Evolutionary conservation across 2,797 vertebrate genomes (phyloP), one percentile per base, ranked within the genome.

Genomic region (Masticophis lateralis): DNA sequence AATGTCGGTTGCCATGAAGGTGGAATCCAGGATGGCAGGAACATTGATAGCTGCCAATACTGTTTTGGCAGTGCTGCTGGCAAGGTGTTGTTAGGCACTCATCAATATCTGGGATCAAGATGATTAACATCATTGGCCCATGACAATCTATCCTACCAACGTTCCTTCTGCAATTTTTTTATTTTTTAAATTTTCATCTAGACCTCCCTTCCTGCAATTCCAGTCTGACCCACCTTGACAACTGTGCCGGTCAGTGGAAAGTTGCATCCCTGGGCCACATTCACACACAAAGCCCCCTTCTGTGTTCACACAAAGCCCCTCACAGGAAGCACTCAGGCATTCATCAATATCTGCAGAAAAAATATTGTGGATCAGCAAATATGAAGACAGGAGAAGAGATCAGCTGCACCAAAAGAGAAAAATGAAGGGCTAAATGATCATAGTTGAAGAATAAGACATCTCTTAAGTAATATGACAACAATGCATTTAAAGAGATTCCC

Each of bases 41-140:
- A 91, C 98, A 98, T 94, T 95, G 96, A 94, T 98, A 98, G 95
- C 98, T 98, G 94, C 98, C 98, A 0, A 98, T 53, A 22, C 97
- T 97, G 96, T 98, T 98, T 91, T 96, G 97, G 91, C 98, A 98
- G 59, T 95, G 97, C 69, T 98, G 98, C 94, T 98, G 98, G 92
- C 98, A 98, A 0, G 97, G 97, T 0, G 96, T 97, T 56, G 97
- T 95, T 57, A 98, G 96, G 95, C 98, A 98, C 94, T 98, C 98
- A 0, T 98, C 98, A 0, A 60, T 97, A 90, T 98, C 98, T 98
- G 93, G 14, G 55, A 91, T 57, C 61, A 66, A 61, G 90, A 32
- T 91, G 53, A 53, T 53, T 6, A 12, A 14, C n/a, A 43, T 51
- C 9, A 83, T 83, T 59, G 51, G 66, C n/a, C 66, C 32, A 51